Evolutionary conservation across 2,888 invertebrate genomes (phyloP), one percentile per base, ranked within the genome.

Genomic region (Nebria salina): DNA sequence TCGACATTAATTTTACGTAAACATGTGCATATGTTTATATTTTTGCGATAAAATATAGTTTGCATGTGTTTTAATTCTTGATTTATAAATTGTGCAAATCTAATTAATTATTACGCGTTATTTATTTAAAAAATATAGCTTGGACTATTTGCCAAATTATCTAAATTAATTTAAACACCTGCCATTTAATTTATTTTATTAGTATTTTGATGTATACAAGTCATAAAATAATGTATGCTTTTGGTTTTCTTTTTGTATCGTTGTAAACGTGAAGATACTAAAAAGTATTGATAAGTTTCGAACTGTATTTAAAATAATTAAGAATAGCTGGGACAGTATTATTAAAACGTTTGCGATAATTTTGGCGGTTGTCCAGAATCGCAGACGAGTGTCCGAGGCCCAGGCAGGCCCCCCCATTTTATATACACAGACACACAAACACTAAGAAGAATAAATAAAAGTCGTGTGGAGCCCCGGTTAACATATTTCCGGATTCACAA

Each of bases 401-500:
- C 54, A 54, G 54, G 54, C 54, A 54, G 54, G 54, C 54, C 54
- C 54, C 13, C 54, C 54, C 54, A 54, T 34, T 34, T 34, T 34
- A 34, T 11, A 54, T 13, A 54, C 54, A 54, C 54, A 54, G 11
- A 54, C 54, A 54, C 43, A 43, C 54, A 54, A 54, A 54, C 54
- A 54, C 11, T 8, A 13, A 54, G 54, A 54, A 65, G 34, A 78
- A 78, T 78, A 78, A 78, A 77, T 77, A 77, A 78, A 78, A 43
- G 41, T 42, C 54, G 41, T 15, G n/a, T 42, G 77, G n/a, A 41
- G 8, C 11, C 54, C 54, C n/a, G 72, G 78, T 66, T 73, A 78
- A 72, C 66, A 74, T 82, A 81, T 77, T 82, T 82, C 82, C 82
- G 82, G 74, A 82, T 78, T 82, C 81, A 82, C 78, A 82, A 82